These are phyloP conservation scores for Glaucidium brasilianum DNA, from an alignment of 2,113 vertebrate species.

Conservation along the genomic window DNA sequence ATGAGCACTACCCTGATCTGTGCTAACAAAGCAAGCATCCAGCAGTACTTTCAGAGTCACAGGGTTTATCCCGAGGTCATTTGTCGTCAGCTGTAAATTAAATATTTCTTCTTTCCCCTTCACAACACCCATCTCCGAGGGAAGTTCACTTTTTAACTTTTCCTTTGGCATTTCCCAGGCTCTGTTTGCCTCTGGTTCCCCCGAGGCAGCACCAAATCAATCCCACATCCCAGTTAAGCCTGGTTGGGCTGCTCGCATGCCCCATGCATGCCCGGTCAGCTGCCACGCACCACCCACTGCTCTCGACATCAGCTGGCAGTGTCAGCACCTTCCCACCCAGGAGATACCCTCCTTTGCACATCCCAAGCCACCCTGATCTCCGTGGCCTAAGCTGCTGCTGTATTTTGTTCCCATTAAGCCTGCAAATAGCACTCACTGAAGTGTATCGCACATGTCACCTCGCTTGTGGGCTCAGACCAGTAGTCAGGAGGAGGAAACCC, in stretches of 20 bases:
- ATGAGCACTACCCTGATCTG: background rate
- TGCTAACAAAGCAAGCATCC: background rate
- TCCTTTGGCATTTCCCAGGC: background rate
- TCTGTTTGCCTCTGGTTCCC: background rate
- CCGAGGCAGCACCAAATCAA: accelerated
- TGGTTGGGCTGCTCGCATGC: accelerated
- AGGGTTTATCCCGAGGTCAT: background rate
- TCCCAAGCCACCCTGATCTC: background rate
- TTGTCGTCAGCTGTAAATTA: background rate
- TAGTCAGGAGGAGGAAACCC: background rate
- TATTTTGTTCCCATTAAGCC: background rate
- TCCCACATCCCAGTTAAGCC: background rate
- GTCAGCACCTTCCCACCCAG: background rate
- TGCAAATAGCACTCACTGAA: background rate
- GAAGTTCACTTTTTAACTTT: background rate
- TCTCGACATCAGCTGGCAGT: background rate
- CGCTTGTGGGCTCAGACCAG: background rate
- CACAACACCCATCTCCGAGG: background rate
- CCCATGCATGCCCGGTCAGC: accelerated
- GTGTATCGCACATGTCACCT: accelerated
- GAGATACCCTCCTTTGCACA: background rate
- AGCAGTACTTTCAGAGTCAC: background rate
- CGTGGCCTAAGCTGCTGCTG: background rate
- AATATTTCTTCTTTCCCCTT: background rate
- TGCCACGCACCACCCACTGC: accelerated